phyloP scores from a whole-genome alignment of 1,140 invertebrate genomes.

The Meloidogyne floridensis region DNA sequence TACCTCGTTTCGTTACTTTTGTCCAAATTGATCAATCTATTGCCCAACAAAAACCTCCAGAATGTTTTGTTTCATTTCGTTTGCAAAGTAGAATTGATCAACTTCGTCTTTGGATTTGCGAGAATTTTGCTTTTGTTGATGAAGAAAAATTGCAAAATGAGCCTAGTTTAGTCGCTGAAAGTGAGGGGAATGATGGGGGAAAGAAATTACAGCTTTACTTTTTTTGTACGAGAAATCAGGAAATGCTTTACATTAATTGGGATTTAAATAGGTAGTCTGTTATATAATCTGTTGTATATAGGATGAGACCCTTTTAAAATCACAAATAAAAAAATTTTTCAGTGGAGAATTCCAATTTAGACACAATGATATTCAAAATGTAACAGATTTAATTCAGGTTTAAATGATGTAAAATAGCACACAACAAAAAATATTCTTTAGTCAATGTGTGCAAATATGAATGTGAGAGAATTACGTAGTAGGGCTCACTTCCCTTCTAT shows the following conservation, averaged over 20 bases:
- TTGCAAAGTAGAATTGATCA: slow-evolving; percentile 28
- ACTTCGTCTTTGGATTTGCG: slow-evolving; percentile 13
- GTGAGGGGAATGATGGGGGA: not conserved
- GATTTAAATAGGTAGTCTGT: slow-evolving; percentile 8
- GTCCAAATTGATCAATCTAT: slow-evolving; percentile 15
- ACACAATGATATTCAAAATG: slow-evolving; percentile 51
- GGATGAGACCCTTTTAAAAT: not conserved
- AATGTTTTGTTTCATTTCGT: slow-evolving; percentile 42
- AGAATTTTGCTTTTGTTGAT: slow-evolving; percentile 40
- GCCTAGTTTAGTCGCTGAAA: not conserved
- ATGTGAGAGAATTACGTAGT: slow-evolving; percentile 31
- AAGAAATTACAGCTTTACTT: slow-evolving; percentile 28
- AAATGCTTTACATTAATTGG: slow-evolving; percentile 18
- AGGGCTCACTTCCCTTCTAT: slow-evolving; percentile 42
- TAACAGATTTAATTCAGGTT: slow-evolving; percentile 30
- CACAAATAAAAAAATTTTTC: not conserved
- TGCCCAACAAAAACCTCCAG: slow-evolving; percentile 26
- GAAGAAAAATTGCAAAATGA: slow-evolving; percentile 26
- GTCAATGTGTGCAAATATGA: slow-evolving; percentile 35
- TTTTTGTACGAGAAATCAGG: slow-evolving; percentile 35
- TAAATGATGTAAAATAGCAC: not conserved
- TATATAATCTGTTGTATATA: not conserved
- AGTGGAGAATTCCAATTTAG: slow-evolving; percentile 23
- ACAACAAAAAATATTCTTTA: slow-evolving; percentile 12
- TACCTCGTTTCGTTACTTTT: slow-evolving; percentile 50